Evolutionary conservation across 2,888 invertebrate genomes (phyloP).

Genomic region (Spisula subtruncata): DNA sequence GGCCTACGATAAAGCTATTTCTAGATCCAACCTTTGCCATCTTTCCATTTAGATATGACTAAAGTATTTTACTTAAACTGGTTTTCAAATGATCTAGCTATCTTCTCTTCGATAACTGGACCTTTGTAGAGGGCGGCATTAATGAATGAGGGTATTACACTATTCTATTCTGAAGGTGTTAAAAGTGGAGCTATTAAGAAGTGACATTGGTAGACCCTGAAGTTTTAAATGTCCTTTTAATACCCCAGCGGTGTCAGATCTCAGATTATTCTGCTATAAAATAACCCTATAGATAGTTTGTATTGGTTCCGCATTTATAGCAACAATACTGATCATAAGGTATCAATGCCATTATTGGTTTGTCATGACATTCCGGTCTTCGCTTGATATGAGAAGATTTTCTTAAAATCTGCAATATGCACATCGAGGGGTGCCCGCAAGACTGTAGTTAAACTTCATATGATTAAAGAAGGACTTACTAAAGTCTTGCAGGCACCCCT

Average conservation of each 20-base stretch:
- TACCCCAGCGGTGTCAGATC: background rate
- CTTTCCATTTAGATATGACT: slow-evolving; percentile 9
- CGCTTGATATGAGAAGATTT: too few species aligned
- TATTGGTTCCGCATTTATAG: background rate
- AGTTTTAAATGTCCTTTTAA: background rate
- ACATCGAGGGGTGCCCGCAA: too few species aligned
- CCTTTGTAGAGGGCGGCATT: slow-evolving; percentile 13
- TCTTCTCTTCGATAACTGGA: background rate
- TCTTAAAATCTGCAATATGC: too few species aligned
- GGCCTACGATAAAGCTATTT: slow-evolving; percentile 33
- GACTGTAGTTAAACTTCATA: too few species aligned
- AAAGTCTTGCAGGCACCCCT: too few species aligned
- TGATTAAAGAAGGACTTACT: too few species aligned
- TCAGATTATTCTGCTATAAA: background rate
- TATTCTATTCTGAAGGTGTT: slow-evolving; percentile 4
- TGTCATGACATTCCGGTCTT: too few species aligned
- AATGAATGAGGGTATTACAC: slow-evolving; percentile 35
- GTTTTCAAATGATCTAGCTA: slow-evolving; percentile 25
- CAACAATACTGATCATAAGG: background rate
- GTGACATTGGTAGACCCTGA: background rate
- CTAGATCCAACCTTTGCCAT: slow-evolving; percentile 31
- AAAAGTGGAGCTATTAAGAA: background rate
- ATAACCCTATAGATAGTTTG: background rate
- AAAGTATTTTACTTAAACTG: background rate
- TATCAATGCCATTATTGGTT: too few species aligned